Percentiles rank a stretch among this genome's conserved stretches.
These are phyloP conservation scores for Alligator sinensis DNA, from an alignment of 2,113 vertebrate genomes.

Conservation along the genomic window DNA sequence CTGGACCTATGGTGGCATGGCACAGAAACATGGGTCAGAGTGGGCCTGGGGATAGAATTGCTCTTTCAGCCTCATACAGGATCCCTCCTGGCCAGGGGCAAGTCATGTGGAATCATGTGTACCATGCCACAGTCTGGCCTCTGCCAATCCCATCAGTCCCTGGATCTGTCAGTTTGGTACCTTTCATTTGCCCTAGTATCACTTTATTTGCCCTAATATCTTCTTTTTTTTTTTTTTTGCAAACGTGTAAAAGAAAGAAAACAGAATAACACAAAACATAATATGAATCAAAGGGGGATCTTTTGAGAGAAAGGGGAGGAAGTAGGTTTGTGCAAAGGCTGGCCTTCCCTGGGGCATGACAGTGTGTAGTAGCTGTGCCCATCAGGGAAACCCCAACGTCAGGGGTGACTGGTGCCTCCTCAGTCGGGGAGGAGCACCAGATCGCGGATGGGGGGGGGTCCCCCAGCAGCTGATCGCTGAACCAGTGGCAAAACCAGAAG, in stretches of 20 bases:
- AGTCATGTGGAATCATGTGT: neutral
- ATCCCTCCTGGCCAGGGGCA: neutral
- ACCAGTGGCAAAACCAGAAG: neutral
- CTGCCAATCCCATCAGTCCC: neutral
- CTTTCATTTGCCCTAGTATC: neutral
- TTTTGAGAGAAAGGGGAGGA: neutral
- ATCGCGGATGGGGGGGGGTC: neutral
- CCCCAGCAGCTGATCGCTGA: neutral
- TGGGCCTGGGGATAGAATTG: neutral
- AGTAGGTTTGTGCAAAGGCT: neutral
- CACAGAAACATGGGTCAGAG: neutral
- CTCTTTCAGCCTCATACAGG: neutral
- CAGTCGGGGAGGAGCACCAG: neutral
- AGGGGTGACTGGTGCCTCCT: neutral
- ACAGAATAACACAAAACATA: no score
- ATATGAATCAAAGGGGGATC: neutral
- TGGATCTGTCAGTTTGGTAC: neutral
- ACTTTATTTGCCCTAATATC: neutral
- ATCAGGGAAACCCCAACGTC: neutral
- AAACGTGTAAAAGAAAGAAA: neutral
- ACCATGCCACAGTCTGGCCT: no score
- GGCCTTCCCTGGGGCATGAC: accelerated
- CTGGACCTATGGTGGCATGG: neutral
- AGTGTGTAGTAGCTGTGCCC: neutral
- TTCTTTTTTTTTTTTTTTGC: no score